Evolutionary conservation across 1,140 invertebrate genomes (phyloP).

Genomic region (Drosophila persimilis): DNA sequence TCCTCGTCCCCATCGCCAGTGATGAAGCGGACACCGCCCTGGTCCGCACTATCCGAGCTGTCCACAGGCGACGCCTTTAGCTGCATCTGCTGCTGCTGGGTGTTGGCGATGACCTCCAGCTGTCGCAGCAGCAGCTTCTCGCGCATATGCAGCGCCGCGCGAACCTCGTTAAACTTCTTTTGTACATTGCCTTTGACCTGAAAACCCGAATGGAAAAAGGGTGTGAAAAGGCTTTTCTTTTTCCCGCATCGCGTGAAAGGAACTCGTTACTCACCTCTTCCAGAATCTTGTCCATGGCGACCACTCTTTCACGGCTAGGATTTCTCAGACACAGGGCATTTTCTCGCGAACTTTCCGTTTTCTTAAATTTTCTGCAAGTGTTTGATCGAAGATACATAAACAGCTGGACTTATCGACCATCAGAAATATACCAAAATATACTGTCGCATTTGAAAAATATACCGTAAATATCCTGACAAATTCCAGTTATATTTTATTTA

Average conservation of each 20-base stretch:
- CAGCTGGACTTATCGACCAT: too few species aligned
- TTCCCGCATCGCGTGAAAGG: too few species aligned
- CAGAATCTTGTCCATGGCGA: conserved; percentile 44
- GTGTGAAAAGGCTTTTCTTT: background rate
- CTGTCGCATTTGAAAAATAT: too few species aligned
- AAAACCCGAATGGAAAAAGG: background rate
- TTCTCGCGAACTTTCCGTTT: conserved; percentile 9
- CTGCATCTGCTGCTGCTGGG: conserved; percentile 74
- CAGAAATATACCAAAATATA: too few species aligned
- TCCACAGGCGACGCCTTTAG: conserved; percentile 26
- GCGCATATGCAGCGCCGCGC: conserved; percentile 83
- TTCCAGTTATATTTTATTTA: too few species aligned
- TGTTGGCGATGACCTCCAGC: conserved; percentile 84
- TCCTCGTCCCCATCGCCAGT: conserved; percentile 69
- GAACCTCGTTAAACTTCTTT: conserved; percentile 83
- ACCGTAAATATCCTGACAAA: too few species aligned
- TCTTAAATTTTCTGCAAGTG: conserved; percentile 7
- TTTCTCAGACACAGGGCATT: conserved; percentile 17
- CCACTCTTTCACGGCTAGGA: conserved; percentile 1
- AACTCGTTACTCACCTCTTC: conserved; percentile 31
- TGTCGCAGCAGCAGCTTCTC: conserved; percentile 85
- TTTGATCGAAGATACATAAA: conserved; percentile 29
- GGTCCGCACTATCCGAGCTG: conserved; percentile 10
- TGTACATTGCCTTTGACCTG: conserved; percentile 84
- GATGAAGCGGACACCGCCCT: conserved; percentile 71